Evolutionary conservation across 1,140 invertebrate genomes (phyloP), one percentile per base, ranked within the genome.

Genomic region (Protaetia brevitarsis): DNA sequence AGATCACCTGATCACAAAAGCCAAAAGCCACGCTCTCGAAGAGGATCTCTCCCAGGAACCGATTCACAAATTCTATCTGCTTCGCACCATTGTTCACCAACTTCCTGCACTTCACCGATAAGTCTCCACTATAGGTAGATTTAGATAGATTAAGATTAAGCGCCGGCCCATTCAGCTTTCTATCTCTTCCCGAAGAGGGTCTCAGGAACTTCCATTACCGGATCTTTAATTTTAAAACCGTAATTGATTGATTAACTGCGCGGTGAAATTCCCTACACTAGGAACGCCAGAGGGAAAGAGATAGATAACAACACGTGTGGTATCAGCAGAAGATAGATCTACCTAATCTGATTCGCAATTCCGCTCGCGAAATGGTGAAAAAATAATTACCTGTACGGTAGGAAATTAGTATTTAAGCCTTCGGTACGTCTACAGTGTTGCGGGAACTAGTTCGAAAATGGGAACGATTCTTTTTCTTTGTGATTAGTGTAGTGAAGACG

Each of bases 121-220:
- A 61, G 59, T 61, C 30, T 31, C 36, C 59, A 61, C 59, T 61
- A 61, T 61, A 61, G 59, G 59, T 61, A 61, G 59, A 61, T 61
- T 61, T 61, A 61, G 59, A 61, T 61, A 61, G 59, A 61, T 61
- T 61, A 61, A 61, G 59, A 61, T 61, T 61, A 31, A 61, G 59
- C 30, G 59, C 19, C 28, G 56, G 23, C 56, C 7, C 29, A 61
- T 61, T 34, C 59, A 28, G 28, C 28, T 28, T 58, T 61, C 59
- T 61, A 61, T 61, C 59, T 34, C 30, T 58, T 27, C n/a, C n/a
- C n/a, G 26, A 27, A 28, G 28, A 21, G 5, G n/a, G 59, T 27
- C 30, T 21, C 59, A n/a, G n/a, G 59, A 30, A 30, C 16, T 31
- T 61, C 59, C 30, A 61, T 34, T 61, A 61, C 36, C 59, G 31